These are phyloP conservation scores for Drosophila rubida DNA, from an alignment of 2,888 invertebrate species.

Conservation along the genomic window DNA sequence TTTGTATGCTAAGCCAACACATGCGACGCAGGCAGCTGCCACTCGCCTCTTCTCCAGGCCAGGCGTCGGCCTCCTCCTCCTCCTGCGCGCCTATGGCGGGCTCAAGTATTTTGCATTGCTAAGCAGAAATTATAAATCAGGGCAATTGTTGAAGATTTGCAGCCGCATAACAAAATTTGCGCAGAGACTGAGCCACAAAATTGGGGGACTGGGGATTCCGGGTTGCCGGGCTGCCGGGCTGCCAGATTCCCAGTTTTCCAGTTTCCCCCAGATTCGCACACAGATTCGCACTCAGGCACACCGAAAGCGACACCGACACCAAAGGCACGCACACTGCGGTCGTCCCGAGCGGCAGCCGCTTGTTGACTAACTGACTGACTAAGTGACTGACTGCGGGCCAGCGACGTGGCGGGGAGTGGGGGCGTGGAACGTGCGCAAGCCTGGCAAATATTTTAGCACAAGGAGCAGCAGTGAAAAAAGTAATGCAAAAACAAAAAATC, in stretches of 20 bases:
- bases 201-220: conserved; percentile 1
- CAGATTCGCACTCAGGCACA: neutral
- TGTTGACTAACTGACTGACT: conserved; percentile 77
- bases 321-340: conserved; percentile 54
- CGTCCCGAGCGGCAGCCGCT: conserved; percentile 26
- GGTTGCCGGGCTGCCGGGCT: conserved; percentile 34
- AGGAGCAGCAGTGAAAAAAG: conserved; percentile 58
- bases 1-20: conserved; percentile 81
- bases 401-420: neutral
- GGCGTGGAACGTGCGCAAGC: conserved; percentile 57
- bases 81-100: conserved; percentile 63
- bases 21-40: conserved; percentile 67
- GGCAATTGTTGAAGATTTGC: conserved; percentile 82
- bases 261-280: conserved; percentile 13
- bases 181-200: conserved; percentile 24
- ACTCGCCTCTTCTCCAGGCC: conserved; percentile 36
- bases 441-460: conserved; percentile 66
- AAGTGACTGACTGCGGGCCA: conserved; percentile 48
- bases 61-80: conserved; percentile 7
- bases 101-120: conserved; percentile 82
- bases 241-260: conserved; percentile 31
- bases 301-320: conserved; percentile 8
- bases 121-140: conserved; percentile 82
- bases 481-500: conserved; percentile 25
- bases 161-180: conserved; percentile 77